phyloP scores from a whole-genome alignment of 2,113 vertebrate species.

The Polyodon spathula region DNA sequence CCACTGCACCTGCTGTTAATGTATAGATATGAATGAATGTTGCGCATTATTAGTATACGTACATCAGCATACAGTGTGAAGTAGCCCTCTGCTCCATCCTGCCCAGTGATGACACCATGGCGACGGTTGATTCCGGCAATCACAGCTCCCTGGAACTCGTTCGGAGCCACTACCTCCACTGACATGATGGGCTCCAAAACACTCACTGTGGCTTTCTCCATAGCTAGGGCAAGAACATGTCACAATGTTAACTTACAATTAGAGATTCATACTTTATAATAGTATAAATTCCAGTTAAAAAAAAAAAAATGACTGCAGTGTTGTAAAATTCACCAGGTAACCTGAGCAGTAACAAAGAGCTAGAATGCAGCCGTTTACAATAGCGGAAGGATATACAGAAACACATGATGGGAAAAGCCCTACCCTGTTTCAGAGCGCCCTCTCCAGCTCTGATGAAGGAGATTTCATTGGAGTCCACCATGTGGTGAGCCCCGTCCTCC shows the following conservation, averaged over 20 bases:
- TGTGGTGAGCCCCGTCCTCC: conserved; percentile 82
- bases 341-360: no score
- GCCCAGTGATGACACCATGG: conserved; percentile 78
- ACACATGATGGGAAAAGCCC: background rate
- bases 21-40: no score
- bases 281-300: no score
- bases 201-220: conserved; percentile 53
- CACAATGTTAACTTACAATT: no score
- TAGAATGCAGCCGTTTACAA: no score
- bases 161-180: conserved; percentile 80
- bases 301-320: no score
- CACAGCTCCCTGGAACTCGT: conserved; percentile 81
- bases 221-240: conserved; percentile 46
- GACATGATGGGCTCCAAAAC: conserved; percentile 88
- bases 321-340: no score
- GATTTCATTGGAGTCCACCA: conserved; percentile 92
- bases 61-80: conserved; percentile 86
- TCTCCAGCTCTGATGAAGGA: conserved; percentile 89
- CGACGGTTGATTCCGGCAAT: conserved; percentile 80
- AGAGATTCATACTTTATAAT: no score
- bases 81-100: conserved; percentile 77
- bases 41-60: conserved; percentile 20
- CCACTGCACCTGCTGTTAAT: no score
- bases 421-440: conserved; percentile 88
- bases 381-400: no score